Evolutionary conservation across 2,797 vertebrate species (phyloP).

Genomic region (Falco berigora): DNA sequence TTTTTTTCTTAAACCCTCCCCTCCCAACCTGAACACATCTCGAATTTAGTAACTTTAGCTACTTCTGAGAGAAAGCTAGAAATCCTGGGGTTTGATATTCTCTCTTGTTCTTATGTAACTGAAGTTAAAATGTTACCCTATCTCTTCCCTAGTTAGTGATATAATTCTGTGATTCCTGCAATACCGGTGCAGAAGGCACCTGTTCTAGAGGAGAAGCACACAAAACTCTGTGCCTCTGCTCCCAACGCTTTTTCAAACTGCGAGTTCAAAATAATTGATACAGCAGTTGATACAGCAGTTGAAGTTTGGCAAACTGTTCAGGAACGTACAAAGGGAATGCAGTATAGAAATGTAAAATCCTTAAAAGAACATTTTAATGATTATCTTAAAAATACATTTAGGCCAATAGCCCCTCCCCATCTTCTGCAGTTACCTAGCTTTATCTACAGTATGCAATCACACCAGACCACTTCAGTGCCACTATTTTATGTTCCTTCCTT

Average conservation of each 20-base stretch:
- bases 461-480: neutral
- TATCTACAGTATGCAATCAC: neutral
- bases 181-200: neutral
- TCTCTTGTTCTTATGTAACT: fast-evolving
- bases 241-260: neutral
- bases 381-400: neutral
- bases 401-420: neutral
- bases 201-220: fast-evolving
- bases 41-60: neutral
- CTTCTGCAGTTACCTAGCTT: neutral
- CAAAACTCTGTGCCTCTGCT: neutral
- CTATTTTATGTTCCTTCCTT: neutral
- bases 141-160: neutral
- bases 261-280: neutral
- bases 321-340: neutral
- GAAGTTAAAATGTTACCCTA: neutral
- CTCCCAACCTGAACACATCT: neutral
- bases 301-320: neutral
- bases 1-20: neutral
- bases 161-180: fast-evolving
- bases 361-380: neutral
- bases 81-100: neutral
- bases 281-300: neutral
- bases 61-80: neutral
- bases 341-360: neutral